A percentile compares a stretch with the other conserved stretches of the same genome.
Conservation (phyloP, 2,797 vertebrate genomes). For the Denticeps clupeoides region DNA sequence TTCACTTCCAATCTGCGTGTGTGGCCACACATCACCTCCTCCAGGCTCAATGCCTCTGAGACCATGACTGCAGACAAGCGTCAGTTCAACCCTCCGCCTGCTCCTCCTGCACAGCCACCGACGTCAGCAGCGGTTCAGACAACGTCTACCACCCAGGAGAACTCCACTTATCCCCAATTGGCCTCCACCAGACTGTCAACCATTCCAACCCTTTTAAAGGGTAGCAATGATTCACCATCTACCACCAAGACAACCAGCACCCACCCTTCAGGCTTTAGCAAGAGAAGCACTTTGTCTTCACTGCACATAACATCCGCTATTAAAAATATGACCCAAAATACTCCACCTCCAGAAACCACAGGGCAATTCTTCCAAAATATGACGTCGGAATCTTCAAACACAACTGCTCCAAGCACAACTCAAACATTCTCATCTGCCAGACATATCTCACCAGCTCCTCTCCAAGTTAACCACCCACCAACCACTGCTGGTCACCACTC, state of each 20-base stretch:
- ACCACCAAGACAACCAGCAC: background rate
- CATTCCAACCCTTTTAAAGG: no score
- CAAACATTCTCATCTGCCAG: background rate
- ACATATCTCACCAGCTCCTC: background rate
- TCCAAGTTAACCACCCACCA: background rate
- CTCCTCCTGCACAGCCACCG: constrained; percentile 23
- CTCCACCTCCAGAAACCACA: no score
- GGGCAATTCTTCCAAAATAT: no score
- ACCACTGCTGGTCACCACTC: constrained; percentile 2
- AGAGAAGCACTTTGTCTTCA: background rate
- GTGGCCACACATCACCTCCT: constrained; percentile 46
- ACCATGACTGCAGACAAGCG: constrained; percentile 54
- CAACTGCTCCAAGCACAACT: background rate
- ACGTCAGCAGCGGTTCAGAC: constrained; percentile 26
- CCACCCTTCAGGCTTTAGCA: constrained; percentile 5
- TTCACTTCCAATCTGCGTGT: constrained; percentile 50
- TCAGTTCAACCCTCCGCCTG: constrained; percentile 46
- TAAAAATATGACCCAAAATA: background rate
- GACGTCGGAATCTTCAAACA: background rate
- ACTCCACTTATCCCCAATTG: constrained; percentile 10
- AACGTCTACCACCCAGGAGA: constrained; percentile 5
- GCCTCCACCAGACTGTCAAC: background rate
- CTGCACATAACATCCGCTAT: no score
- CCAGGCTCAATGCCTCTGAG: constrained; percentile 48
- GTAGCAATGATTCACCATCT: no score